phyloP scores from a whole-genome alignment of 2,113 vertebrate genomes.

The Nothobranchius kuhntae region DNA sequence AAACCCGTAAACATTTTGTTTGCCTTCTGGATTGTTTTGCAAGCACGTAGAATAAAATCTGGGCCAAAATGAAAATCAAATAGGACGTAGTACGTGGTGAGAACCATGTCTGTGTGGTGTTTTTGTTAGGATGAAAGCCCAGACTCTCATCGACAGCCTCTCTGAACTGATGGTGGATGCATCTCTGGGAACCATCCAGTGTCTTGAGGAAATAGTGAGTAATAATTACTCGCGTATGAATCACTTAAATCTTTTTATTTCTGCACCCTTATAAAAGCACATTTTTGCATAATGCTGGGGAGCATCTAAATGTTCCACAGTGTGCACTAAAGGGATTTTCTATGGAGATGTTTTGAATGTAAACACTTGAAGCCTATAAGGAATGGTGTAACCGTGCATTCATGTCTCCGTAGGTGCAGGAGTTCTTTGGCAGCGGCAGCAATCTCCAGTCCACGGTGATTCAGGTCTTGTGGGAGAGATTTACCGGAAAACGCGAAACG shows the following conservation, averaged over 20 bases:
- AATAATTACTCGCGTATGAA: neutral
- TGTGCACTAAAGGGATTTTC: neutral
- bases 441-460: conserved; percentile 85
- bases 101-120: conserved; percentile 1
- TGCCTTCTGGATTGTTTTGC: neutral
- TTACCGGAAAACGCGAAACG: conserved; percentile 85
- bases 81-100: neutral
- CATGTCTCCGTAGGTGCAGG: conserved; percentile 82
- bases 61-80: neutral
- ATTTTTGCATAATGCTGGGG: neutral
- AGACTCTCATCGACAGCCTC: conserved; percentile 86
- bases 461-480: conserved; percentile 91
- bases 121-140: conserved; percentile 83
- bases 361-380: neutral
- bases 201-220: conserved; percentile 97
- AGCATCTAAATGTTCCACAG: neutral
- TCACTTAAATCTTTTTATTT: conserved; percentile 1
- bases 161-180: conserved; percentile 89
- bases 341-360: neutral
- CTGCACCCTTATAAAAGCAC: neutral
- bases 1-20: neutral
- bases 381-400: neutral
- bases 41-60: neutral
- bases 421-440: conserved; percentile 86
- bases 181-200: conserved; percentile 86